phyloP scores from a whole-genome alignment of 2,797 vertebrate genomes.

The Podarcis siculus region DNA sequence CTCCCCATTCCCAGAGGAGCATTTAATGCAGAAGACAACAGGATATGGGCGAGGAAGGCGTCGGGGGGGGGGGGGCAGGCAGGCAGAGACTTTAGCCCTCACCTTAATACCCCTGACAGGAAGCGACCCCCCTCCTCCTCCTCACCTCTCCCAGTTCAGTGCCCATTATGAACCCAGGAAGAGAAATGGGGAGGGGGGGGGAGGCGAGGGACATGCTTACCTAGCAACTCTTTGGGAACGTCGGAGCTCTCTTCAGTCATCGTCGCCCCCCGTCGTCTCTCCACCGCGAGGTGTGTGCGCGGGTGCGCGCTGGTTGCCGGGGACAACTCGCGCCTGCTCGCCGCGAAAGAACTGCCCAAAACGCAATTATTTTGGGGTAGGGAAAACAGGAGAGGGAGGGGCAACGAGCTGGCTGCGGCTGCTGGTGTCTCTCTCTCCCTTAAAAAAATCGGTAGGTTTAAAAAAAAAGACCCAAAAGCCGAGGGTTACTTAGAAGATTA shows the following conservation, averaged over 20 bases:
- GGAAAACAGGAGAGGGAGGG: neutral
- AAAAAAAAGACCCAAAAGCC: neutral
- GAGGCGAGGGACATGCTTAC: conserved; percentile 74
- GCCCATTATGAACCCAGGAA: neutral
- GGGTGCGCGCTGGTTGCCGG: conserved; percentile 20
- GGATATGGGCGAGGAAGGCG: neutral
- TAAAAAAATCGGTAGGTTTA: neutral
- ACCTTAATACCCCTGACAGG: neutral
- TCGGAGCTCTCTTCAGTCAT: conserved; percentile 91
- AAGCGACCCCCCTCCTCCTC: neutral
- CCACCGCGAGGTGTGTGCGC: neutral
- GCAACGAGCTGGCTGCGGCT: conserved; percentile 25
- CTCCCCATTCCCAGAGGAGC: neutral
- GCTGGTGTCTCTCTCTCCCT: conserved; percentile 32
- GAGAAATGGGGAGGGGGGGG: neutral
- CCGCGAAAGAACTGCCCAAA: neutral
- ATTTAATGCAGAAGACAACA: neutral
- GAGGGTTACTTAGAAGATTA: neutral
- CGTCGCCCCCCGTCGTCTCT: conserved; percentile 53
- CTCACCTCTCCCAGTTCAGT: neutral
- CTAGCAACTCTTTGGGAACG: conserved; percentile 88
- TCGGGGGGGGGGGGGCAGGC: neutral
- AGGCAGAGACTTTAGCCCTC: neutral
- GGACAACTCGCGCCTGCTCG: neutral
- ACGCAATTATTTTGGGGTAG: neutral